These are phyloP conservation scores for Cebus imitator DNA, from an alignment of 2,113 vertebrate genomes.

Conservation along the genomic window DNA sequence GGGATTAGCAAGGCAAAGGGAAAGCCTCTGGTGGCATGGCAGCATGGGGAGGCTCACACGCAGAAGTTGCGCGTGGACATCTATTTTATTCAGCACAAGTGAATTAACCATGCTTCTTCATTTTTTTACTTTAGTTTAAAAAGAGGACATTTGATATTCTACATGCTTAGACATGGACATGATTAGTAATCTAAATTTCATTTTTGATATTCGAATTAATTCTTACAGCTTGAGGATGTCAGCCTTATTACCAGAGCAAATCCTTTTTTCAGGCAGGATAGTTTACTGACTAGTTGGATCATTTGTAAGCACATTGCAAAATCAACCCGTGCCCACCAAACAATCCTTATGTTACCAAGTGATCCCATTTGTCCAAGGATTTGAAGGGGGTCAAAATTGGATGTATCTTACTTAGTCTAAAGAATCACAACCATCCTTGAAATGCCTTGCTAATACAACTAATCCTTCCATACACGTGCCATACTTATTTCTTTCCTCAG, in stretches of 20 bases:
- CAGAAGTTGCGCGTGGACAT: not conserved
- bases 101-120: conserved; percentile 35
- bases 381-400: not conserved
- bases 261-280: conserved; percentile 43
- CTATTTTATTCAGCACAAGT: not conserved
- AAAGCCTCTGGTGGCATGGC: not conserved
- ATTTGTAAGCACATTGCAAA: conserved; percentile 2
- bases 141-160: conserved; percentile 35
- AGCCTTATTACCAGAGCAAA: conserved; percentile 58
- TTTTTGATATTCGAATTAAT: conserved; percentile 74
- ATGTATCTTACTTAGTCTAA: conserved; percentile 2
- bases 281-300: conserved; percentile 12
- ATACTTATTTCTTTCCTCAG: not conserved
- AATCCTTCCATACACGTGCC: conserved; percentile 30
- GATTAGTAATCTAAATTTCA: conserved; percentile 68
- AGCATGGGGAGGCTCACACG: not conserved
- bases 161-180: conserved; percentile 25
- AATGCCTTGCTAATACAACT: conserved; percentile 64
- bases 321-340: not conserved
- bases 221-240: conserved; percentile 63
- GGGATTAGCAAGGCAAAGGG: conserved; percentile 20
- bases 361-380: conserved; percentile 26
- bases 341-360: not conserved
- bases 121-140: conserved; percentile 45
- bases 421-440: conserved; percentile 41